Base-by-base conservation (phyloP, 1,140 invertebrate genomes). In the Magallana angulata region DNA sequence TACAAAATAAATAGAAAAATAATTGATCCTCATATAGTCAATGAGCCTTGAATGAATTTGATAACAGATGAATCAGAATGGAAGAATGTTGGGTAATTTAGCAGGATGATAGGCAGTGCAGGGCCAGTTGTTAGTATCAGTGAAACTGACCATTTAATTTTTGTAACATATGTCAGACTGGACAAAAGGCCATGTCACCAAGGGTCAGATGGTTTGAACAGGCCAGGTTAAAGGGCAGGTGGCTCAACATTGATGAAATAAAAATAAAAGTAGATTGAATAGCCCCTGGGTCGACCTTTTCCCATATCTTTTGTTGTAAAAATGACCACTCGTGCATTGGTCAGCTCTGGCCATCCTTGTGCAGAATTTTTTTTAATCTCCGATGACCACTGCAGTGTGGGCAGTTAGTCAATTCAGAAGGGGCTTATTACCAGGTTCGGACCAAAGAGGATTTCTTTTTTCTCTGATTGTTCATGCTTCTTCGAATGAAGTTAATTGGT, bases 181-280 rank as follows among this genome's bases (percentile, higher is more conserved):
- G 30, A 84, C 82, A 84, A 84, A 58, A 30, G 82, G 5, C 58
- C 14, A 16, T 84, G 82, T 84, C 82, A 84, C 82, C 57, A 11
- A 60, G 82, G 82, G 82, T 84, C 82, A 84, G 82, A 59, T 84
- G 57, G 12, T 60, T 59, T 84, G 30, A 84, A 84, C 56, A 16
- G 58, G 7, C 30, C 57, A 62, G 82, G 82, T 84, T 62, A 84
- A 62, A 84, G 82, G 82, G 82, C 82, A 84, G 82, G 82, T 84
- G 82, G 24, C 57, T 76, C 30, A 60, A 58, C 30, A 62, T 60
- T 84, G 82, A 84, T 84, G 82, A 62, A 84, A 84, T 84, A 84
- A 84, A 84, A 84, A 84, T 84, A 84, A 59, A 84, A 58, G 57
- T 84, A 84, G 82, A 84, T 84, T 84, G 59, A 84, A 84, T 84